Conservation (phyloP, 1,140 invertebrate species). For the Adelges cooleyi region DNA sequence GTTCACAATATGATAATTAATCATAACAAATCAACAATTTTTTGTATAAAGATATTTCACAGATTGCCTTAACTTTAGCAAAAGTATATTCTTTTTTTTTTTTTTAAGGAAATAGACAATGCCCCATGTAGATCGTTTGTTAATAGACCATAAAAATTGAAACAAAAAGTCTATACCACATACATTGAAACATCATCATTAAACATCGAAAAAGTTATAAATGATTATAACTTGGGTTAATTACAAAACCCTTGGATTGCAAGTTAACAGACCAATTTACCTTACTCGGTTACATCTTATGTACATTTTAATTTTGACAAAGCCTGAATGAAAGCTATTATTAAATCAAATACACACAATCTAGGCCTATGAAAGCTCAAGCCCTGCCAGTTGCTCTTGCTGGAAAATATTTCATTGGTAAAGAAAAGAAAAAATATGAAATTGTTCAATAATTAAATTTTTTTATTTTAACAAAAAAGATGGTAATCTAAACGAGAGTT, state of each 20-base stretch:
- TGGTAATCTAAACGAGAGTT: slow-evolving; percentile 87
- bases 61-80: too few species aligned
- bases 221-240: too few species aligned
- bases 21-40: not conserved
- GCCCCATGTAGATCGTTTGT: slow-evolving; percentile 85
- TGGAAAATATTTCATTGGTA: slow-evolving; percentile 80
- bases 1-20: not conserved
- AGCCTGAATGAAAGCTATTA: slow-evolving; percentile 64
- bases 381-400: slow-evolving; percentile 81
- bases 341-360: slow-evolving; percentile 75
- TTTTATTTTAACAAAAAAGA: slow-evolving; percentile 78
- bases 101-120: slow-evolving; percentile 87
- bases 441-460: not conserved
- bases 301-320: slow-evolving; percentile 97
- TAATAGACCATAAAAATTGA: slow-evolving; percentile 79
- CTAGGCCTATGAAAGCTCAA: slow-evolving; percentile 74
- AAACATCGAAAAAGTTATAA: slow-evolving; percentile 55
- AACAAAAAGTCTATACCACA: slow-evolving; percentile 90
- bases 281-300: slow-evolving; percentile 88
- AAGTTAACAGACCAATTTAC: slow-evolving; percentile 73
- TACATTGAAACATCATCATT: slow-evolving; percentile 84
- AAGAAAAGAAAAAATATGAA: not conserved
- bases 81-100: slow-evolving; percentile 27
- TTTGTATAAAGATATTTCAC: too few species aligned
- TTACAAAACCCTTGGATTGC: slow-evolving; percentile 69